Conservation (phyloP, 2,888 invertebrate genomes). For the Onthophagus sagittarius region DNA sequence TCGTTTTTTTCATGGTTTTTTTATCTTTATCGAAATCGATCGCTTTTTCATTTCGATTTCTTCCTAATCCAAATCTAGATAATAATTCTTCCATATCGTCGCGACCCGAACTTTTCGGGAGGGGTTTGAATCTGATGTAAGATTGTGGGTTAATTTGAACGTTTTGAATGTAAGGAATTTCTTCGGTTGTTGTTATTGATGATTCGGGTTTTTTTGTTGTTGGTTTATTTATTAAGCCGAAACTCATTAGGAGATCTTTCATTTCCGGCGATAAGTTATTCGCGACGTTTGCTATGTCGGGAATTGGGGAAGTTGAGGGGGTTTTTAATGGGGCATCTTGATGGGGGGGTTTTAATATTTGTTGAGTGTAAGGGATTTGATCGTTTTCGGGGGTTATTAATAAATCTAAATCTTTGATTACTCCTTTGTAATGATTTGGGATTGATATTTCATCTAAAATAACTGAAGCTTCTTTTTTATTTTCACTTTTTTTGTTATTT, state of each 20-base stretch:
- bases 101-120: conserved; percentile 41
- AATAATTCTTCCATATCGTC: conserved; percentile 45
- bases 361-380: conserved; percentile 34
- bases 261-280: conserved; percentile 46
- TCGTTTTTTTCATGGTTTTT: conserved; percentile 32
- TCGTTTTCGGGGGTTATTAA: conserved; percentile 19
- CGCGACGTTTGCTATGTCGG: conserved; percentile 43
- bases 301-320: conserved; percentile 30
- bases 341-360: conserved; percentile 32
- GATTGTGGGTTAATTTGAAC: conserved; percentile 40
- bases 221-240: conserved; percentile 47
- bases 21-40: conserved; percentile 17
- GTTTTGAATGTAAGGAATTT: conserved; percentile 17
- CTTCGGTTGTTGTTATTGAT: conserved; percentile 15
- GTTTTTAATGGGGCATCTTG: background rate
- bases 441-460: conserved; percentile 22
- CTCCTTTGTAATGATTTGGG: conserved; percentile 31
- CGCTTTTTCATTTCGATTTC: conserved; percentile 32
- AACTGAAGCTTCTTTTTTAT: background rate
- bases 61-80: conserved; percentile 43
- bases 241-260: conserved; percentile 48
- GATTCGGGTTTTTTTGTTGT: conserved; percentile 26
- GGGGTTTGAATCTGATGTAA: conserved; percentile 46
- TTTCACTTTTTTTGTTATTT: background rate
- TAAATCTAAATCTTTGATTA: conserved; percentile 37